Percentiles rank a stretch among this genome's conserved stretches.
Evolutionary conservation across 2,888 invertebrate genomes (phyloP).

Genomic region (Drosophila leonis): DNA sequence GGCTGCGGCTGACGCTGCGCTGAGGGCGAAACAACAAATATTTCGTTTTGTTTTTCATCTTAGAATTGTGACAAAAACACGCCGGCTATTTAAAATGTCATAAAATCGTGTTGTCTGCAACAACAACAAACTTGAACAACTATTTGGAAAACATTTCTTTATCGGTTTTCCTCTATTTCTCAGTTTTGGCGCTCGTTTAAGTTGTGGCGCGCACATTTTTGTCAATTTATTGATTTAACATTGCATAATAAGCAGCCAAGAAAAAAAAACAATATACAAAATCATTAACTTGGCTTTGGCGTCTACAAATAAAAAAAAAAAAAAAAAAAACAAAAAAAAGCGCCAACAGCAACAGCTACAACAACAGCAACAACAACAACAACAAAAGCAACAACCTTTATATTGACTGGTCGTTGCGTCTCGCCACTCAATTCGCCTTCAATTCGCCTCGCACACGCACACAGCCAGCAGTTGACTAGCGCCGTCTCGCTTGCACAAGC

Average conservation of each 20-base stretch:
- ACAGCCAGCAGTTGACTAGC: slow-evolving; percentile 38
- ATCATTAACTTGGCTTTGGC: slow-evolving; percentile 71
- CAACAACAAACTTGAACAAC: slow-evolving; percentile 21
- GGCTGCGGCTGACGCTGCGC: slow-evolving; percentile 13
- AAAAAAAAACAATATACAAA: slow-evolving; percentile 45
- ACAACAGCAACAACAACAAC: slow-evolving; percentile 13
- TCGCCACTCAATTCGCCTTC: slow-evolving; percentile 67
- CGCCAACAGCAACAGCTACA: slow-evolving; percentile 42
- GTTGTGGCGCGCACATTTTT: slow-evolving; percentile 41
- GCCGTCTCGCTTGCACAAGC: slow-evolving; percentile 60
- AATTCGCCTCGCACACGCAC: slow-evolving; percentile 61
- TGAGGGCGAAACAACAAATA: slow-evolving; percentile 37
- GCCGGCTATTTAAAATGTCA: slow-evolving; percentile 58
- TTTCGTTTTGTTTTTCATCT: slow-evolving; percentile 12
- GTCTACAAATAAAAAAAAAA: slow-evolving; percentile 43
- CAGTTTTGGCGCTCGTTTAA: slow-evolving; percentile 29
- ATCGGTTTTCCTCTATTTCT: slow-evolving; percentile 13
- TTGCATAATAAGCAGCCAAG: slow-evolving; percentile 64
- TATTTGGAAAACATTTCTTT: slow-evolving; percentile 40
- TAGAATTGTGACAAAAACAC: slow-evolving; percentile 39
- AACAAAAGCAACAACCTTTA: slow-evolving; percentile 25
- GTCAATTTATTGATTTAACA: slow-evolving; percentile 73
- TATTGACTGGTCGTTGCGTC: slow-evolving; percentile 53
- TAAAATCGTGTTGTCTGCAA: slow-evolving; percentile 37
- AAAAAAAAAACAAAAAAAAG: slow-evolving; percentile 34